Percentiles rank a stretch among this genome's conserved stretches.
phyloP scores from a whole-genome alignment of 2,113 vertebrate species.

The Sminthopsis crassicaudata region DNA sequence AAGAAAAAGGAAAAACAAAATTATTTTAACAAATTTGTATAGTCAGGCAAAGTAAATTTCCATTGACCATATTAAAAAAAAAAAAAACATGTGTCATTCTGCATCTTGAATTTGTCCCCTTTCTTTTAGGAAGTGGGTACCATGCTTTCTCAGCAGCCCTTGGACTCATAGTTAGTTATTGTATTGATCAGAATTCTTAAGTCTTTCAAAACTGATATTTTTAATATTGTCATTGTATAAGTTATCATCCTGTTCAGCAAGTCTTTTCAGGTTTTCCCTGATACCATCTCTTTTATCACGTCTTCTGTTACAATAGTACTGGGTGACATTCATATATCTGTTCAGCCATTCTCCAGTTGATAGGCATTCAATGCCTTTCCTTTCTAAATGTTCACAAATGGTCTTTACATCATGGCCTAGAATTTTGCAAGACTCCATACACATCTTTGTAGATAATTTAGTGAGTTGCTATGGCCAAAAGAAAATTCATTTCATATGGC shows the following conservation, averaged over 20 bases:
- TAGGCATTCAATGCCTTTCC: background rate
- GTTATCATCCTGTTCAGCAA: background rate
- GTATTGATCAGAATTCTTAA: background rate
- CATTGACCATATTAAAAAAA: background rate
- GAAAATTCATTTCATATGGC: background rate
- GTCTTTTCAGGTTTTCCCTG: slow-evolving; percentile 1
- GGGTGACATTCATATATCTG: background rate
- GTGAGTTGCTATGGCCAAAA: background rate
- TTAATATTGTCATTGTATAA: background rate
- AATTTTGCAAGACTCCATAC: background rate
- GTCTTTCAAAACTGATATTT: background rate
- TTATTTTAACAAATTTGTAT: background rate
- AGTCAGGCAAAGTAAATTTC: background rate
- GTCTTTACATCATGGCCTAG: background rate
- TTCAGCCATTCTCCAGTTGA: background rate
- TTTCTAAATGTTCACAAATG: background rate
- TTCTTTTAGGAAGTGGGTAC: background rate
- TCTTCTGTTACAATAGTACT: background rate
- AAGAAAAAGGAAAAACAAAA: background rate
- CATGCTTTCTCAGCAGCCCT: background rate
- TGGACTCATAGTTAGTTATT: background rate
- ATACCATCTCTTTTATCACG: background rate
- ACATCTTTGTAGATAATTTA: background rate
- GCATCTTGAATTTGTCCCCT: background rate
- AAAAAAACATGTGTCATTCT: background rate